phyloP scores from a whole-genome alignment of 2,888 invertebrate genomes.

The Thecophora atra region DNA sequence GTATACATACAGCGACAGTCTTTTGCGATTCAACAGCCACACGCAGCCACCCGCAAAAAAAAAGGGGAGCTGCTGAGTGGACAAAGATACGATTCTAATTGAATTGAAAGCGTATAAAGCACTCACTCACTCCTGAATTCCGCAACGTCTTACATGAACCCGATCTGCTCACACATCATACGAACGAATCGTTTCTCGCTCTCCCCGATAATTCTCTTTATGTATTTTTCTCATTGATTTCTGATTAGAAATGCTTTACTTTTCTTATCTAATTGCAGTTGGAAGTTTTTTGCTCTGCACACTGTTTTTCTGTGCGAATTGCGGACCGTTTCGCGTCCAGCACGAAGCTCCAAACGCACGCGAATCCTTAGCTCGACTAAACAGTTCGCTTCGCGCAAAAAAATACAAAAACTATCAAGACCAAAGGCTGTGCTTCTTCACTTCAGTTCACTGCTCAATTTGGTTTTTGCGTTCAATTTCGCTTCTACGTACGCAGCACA shows the following conservation, averaged over 20 bases:
- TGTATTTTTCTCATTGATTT: too few relatives aligned
- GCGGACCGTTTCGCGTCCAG: constrained; percentile 28
- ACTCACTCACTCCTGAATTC: background rate
- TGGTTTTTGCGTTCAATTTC: too few relatives aligned
- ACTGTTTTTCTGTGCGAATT: background rate
- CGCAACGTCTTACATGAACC: too few relatives aligned
- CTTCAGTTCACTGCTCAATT: too few relatives aligned
- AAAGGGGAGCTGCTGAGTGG: background rate
- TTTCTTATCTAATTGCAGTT: background rate
- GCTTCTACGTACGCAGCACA: too few relatives aligned
- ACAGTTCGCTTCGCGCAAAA: constrained; percentile 28
- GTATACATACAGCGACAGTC: too few relatives aligned
- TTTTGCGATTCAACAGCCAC: too few relatives aligned
- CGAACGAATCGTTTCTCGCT: background rate
- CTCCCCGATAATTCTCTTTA: background rate
- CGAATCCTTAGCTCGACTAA: constrained; percentile 65
- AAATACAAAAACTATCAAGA: too few relatives aligned
- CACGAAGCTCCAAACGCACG: constrained; percentile 56
- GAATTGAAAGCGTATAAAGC: background rate
- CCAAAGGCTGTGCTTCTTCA: too few relatives aligned
- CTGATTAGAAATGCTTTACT: background rate
- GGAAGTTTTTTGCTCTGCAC: background rate
- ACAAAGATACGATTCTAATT: background rate
- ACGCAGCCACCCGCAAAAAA: background rate
- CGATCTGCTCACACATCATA: too few relatives aligned